Evolutionary conservation across 2,113 vertebrate genomes (phyloP).

Genomic region (Apaloderma vittatum): DNA sequence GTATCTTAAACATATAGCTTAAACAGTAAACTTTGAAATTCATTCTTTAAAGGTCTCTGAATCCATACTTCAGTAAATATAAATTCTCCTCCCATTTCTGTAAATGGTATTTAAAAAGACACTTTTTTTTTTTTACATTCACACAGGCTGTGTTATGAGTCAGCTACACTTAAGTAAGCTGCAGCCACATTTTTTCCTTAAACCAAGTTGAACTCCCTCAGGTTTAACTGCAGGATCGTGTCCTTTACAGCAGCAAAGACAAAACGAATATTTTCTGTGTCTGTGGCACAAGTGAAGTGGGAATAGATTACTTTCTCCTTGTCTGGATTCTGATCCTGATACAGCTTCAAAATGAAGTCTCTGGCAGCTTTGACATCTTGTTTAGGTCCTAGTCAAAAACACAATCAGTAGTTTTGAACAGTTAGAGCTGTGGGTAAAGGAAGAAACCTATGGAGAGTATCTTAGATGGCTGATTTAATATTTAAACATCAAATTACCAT

Average conservation of each 20-base stretch:
- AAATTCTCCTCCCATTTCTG: neutral
- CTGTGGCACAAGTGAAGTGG: constrained; percentile 90
- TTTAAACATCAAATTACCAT: neutral
- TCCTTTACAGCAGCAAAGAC: constrained; percentile 91
- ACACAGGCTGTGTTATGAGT: neutral
- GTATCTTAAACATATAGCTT: neutral
- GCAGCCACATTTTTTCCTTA: neutral
- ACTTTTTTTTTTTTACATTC: too few relatives aligned
- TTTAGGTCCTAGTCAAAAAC: constrained; percentile 81
- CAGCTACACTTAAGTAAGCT: neutral
- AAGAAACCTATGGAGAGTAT: neutral
- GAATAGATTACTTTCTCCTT: constrained; percentile 89
- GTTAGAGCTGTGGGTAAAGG: neutral
- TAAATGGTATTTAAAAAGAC: neutral
- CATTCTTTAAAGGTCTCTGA: neutral
- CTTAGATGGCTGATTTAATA: neutral
- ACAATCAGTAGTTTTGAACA: neutral
- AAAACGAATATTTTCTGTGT: constrained; percentile 91
- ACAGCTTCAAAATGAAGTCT: constrained; percentile 91
- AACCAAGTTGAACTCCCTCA: constrained; percentile 87
- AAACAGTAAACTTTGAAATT: neutral
- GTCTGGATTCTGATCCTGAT: constrained; percentile 89
- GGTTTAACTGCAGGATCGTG: constrained; percentile 90
- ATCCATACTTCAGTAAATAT: neutral
- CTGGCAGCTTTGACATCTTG: constrained; percentile 82